A percentile compares a stretch with the other conserved stretches of the same genome.
Conservation (phyloP, 2,888 invertebrate genomes). For the Dromius quadrimaculatus region DNA sequence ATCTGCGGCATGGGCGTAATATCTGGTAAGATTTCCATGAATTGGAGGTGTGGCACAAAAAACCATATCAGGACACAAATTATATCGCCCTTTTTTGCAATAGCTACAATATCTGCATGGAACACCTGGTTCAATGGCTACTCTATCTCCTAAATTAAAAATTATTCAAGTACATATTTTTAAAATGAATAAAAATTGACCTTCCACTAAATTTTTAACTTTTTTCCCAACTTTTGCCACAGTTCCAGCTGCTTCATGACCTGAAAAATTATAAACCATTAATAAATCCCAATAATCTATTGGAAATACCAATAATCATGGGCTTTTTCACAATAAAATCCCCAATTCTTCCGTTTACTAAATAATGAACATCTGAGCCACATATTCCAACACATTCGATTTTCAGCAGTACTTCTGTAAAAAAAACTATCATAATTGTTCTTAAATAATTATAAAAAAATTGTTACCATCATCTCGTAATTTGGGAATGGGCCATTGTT, state of each 20-base stretch:
- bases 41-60: slow-evolving; percentile 97
- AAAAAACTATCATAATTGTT: slow-evolving; percentile 1
- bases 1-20: slow-evolving; percentile 90
- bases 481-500: slow-evolving; percentile 84
- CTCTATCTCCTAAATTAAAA: slow-evolving; percentile 92
- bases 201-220: slow-evolving; percentile 76
- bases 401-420: slow-evolving; percentile 83
- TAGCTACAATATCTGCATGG: slow-evolving; percentile 86
- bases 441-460: neutral
- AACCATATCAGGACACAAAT: slow-evolving; percentile 86
- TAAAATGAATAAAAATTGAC: slow-evolving; percentile 61
- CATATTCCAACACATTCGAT: slow-evolving; percentile 98
- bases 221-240: slow-evolving; percentile 80
- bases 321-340: slow-evolving; percentile 87
- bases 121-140: slow-evolving; percentile 95
- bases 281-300: too few species aligned
- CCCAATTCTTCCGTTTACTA: slow-evolving; percentile 86
- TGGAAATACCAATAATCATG: slow-evolving; percentile 84
- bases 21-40: slow-evolving; percentile 89
- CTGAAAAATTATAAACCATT: slow-evolving; percentile 67
- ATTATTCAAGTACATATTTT: slow-evolving; percentile 46
- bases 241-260: slow-evolving; percentile 91
- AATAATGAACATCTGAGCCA: slow-evolving; percentile 95
- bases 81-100: slow-evolving; percentile 91
- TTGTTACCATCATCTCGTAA: slow-evolving; percentile 78